Percentiles rank a stretch among this genome's conserved stretches.
These are phyloP conservation scores for Drosophila anomalata DNA, from an alignment of 2,888 invertebrate genomes.

Conservation along the genomic window DNA sequence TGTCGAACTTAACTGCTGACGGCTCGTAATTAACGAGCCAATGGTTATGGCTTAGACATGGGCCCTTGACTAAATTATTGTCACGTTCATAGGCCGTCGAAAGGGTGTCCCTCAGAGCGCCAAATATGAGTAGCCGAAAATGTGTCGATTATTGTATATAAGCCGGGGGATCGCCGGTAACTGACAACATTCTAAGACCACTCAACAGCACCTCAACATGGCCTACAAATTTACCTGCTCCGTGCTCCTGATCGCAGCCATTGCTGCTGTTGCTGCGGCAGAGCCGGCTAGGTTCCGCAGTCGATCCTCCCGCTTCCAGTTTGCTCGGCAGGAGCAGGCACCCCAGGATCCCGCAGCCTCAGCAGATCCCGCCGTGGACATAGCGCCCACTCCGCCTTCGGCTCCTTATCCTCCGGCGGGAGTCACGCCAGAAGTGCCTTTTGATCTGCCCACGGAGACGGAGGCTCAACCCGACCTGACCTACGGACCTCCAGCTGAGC, in stretches of 20 bases:
- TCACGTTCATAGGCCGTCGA: slow-evolving; percentile 61
- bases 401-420: slow-evolving; percentile 78
- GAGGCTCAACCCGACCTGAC: slow-evolving; percentile 72
- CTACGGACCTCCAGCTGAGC: slow-evolving; percentile 64
- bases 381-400: slow-evolving; percentile 50
- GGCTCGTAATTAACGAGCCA: slow-evolving; percentile 44
- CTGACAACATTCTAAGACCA: slow-evolving; percentile 64
- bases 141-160: slow-evolving; percentile 54
- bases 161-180: slow-evolving; percentile 25
- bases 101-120: slow-evolving; percentile 61
- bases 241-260: slow-evolving; percentile 57
- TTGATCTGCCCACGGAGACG: slow-evolving; percentile 77
- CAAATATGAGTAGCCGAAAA: slow-evolving; percentile 60
- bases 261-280: slow-evolving; percentile 57
- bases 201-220: slow-evolving; percentile 65
- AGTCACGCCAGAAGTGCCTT: slow-evolving; percentile 75
- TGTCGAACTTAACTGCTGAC: slow-evolving; percentile 57
- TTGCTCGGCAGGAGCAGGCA: slow-evolving; percentile 71
- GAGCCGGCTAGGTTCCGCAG: slow-evolving; percentile 63
- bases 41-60: slow-evolving; percentile 62
- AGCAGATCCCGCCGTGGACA: slow-evolving; percentile 45
- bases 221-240: slow-evolving; percentile 64
- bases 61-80: slow-evolving; percentile 71
- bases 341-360: slow-evolving; percentile 52
- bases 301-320: slow-evolving; percentile 61